Base-by-base conservation (phyloP, 2,888 invertebrate species). In the Cistogaster globosa region DNA sequence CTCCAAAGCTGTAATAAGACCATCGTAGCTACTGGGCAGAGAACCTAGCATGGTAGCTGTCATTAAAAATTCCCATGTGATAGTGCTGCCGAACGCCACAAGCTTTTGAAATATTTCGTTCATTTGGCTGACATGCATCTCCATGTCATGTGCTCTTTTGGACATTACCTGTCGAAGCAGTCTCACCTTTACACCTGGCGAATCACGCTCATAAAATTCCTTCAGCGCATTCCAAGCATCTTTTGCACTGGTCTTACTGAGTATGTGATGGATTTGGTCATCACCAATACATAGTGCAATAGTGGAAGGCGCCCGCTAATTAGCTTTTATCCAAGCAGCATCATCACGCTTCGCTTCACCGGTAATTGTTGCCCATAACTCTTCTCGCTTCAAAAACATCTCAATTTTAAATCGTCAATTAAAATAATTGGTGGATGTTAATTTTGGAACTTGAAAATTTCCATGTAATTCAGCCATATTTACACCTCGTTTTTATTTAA, bases 11-110 rank as follows among this genome's bases (percentile, higher is more conserved):
- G 82, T 76, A 26, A 87, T 65, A 4, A 87, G 68, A 1, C 62
- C 57, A 76, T 87, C 86, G 48, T 86, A 87, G 58, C 85, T 86
- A 22, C 71, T 58, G n/a, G 82, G 77, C 1, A 85, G 72, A 38
- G 71, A 69, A n/a, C 63, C 55, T 32, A 65, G 42, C 53, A 75
- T 57, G 7, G 75, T 57, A 9, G 76, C 84, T 58, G 80, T 76
- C 69, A 71, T 60, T 14, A 75, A 53, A 69, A 80, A 80, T 20
- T 84, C 79, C n/a, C n/a, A n/a, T n/a, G n/a, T n/a, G n/a, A n/a
- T n/a, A n/a, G n/a, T n/a, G n/a, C n/a, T n/a, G n/a, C n/a, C n/a
- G n/a, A n/a, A n/a, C n/a, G n/a, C n/a, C n/a, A n/a, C n/a, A n/a
- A n/a, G n/a, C n/a, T n/a, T n/a, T n/a, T n/a, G n/a, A n/a, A n/a